phyloP scores from a whole-genome alignment of 2,888 invertebrate species.

The Oscheius sp. region DNA sequence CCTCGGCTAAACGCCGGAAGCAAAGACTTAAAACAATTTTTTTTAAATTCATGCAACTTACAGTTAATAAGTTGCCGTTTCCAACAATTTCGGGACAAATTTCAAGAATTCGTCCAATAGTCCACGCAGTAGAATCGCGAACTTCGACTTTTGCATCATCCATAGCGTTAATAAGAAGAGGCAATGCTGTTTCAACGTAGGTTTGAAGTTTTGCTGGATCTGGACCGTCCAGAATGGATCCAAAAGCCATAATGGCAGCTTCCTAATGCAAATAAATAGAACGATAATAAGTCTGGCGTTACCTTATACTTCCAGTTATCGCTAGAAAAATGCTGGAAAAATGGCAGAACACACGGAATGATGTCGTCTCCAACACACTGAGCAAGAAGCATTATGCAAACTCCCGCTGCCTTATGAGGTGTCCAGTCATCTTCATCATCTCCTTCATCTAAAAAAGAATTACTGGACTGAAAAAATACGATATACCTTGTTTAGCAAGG shows the following conservation, averaged over 20 bases:
- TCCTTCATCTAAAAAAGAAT: slow-evolving; percentile 79
- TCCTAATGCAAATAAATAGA: slow-evolving; percentile 76
- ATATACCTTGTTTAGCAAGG: slow-evolving; percentile 84
- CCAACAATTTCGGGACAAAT: slow-evolving; percentile 74
- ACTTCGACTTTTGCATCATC: slow-evolving; percentile 86
- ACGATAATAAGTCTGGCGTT: not conserved
- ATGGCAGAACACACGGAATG: slow-evolving; percentile 95
- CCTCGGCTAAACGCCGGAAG: slow-evolving; percentile 79
- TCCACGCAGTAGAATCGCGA: slow-evolving; percentile 97
- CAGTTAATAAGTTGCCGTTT: slow-evolving; percentile 56
- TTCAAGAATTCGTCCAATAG: slow-evolving; percentile 96
- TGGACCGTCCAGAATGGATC: slow-evolving; percentile 89
- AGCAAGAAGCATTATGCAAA: slow-evolving; percentile 95
- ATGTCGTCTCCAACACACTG: slow-evolving; percentile 93
- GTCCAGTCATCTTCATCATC: slow-evolving; percentile 99
- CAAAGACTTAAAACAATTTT: slow-evolving; percentile 76
- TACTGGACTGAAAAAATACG: not conserved
- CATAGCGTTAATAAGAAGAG: slow-evolving; percentile 92
- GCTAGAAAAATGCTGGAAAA: slow-evolving; percentile 93
- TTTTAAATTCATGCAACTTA: slow-evolving; percentile 5
- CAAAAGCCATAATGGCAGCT: slow-evolving; percentile 98
- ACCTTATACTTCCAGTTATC: slow-evolving; percentile 75
- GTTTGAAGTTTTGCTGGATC: slow-evolving; percentile 88
- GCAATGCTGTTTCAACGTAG: slow-evolving; percentile 95
- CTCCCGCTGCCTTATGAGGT: slow-evolving; percentile 98